Percentiles rank a stretch among this genome's conserved stretches.
Evolutionary conservation across 2,113 vertebrate species (phyloP).

Genomic region (Mixornis gularis): DNA sequence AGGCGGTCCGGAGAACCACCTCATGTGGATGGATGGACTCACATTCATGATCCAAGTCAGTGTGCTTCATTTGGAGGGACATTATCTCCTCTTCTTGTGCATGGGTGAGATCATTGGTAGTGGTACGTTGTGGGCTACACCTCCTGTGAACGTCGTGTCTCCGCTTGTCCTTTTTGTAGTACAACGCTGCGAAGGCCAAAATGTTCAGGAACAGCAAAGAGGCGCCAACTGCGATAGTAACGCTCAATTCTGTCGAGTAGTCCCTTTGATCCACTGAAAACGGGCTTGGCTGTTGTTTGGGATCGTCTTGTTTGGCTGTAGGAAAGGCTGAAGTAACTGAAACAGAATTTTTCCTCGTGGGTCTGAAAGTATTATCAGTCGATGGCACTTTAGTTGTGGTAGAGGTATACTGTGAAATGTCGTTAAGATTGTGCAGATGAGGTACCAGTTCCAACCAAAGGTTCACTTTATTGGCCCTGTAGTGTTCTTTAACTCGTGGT

Average conservation of each 20-base stretch:
- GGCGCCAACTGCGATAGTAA: slow-evolving; percentile 95
- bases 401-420: slow-evolving; percentile 94
- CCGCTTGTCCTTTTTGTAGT: slow-evolving; percentile 98
- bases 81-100: slow-evolving; percentile 99
- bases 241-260: slow-evolving; percentile 95
- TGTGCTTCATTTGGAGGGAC: slow-evolving; percentile 99
- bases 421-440: slow-evolving; percentile 96
- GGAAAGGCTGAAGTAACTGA: slow-evolving; percentile 92
- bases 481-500: slow-evolving; percentile 96
- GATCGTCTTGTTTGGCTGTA: slow-evolving; percentile 89
- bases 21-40: slow-evolving; percentile 94
- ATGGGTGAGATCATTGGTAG: slow-evolving; percentile 91
- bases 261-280: slow-evolving; percentile 95
- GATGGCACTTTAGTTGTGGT: slow-evolving; percentile 97
- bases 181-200: slow-evolving; percentile 93
- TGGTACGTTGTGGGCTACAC: slow-evolving; percentile 91
- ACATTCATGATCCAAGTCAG: slow-evolving; percentile 95
- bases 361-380: slow-evolving; percentile 89
- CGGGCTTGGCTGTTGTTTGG: slow-evolving; percentile 85
- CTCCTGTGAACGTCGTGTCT: slow-evolving; percentile 93
- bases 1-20: slow-evolving; percentile 95
- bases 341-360: slow-evolving; percentile 87
- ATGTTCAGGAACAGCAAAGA: slow-evolving; percentile 97
- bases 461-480: slow-evolving; percentile 97
- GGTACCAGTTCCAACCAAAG: slow-evolving; percentile 97